A percentile compares a stretch with the other conserved stretches of the same genome.
phyloP scores from a whole-genome alignment of 30 jellyfish, hydroid and myxozoan genomes.

The Nemopilema nomurai region DNA sequence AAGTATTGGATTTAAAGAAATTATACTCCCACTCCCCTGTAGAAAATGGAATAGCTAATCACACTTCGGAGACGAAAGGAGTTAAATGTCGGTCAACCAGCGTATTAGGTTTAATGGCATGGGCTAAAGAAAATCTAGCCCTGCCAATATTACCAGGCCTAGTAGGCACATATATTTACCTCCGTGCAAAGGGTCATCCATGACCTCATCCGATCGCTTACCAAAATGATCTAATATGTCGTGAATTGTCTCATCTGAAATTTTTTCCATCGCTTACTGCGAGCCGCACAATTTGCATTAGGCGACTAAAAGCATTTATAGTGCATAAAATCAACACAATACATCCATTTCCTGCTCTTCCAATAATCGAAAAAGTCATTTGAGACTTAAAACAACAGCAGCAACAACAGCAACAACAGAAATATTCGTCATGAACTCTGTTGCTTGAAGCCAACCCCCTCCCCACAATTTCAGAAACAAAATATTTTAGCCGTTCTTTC shows the following conservation, averaged over 20 bases:
- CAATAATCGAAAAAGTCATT: not conserved
- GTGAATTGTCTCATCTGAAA: slow-evolving; percentile 67
- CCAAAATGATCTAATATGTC: slow-evolving; percentile 55
- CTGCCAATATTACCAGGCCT: too few species aligned
- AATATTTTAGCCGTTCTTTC: too few species aligned
- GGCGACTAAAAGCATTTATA: not conserved
- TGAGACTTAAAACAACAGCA: not conserved
- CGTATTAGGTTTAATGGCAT: too few species aligned
- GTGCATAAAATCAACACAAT: not conserved
- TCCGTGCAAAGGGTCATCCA: not conserved
- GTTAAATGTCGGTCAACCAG: too few species aligned
- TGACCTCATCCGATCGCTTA: not conserved
- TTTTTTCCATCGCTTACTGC: slow-evolving; percentile 16
- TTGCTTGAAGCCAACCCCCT: too few species aligned
- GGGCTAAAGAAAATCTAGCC: too few species aligned
- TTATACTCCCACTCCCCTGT: too few species aligned
- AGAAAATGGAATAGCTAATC: too few species aligned
- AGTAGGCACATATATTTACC: not conserved
- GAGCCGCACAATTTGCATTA: not conserved
- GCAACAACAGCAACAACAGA: not conserved
- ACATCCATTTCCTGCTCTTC: not conserved
- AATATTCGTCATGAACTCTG: too few species aligned
- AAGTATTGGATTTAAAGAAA: too few species aligned
- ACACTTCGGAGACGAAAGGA: too few species aligned
- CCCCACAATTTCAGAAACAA: too few species aligned